Evolutionary conservation across 2,888 invertebrate species (phyloP), one percentile per base, ranked within the genome.

Genomic region (Drosophila neotestacea): DNA sequence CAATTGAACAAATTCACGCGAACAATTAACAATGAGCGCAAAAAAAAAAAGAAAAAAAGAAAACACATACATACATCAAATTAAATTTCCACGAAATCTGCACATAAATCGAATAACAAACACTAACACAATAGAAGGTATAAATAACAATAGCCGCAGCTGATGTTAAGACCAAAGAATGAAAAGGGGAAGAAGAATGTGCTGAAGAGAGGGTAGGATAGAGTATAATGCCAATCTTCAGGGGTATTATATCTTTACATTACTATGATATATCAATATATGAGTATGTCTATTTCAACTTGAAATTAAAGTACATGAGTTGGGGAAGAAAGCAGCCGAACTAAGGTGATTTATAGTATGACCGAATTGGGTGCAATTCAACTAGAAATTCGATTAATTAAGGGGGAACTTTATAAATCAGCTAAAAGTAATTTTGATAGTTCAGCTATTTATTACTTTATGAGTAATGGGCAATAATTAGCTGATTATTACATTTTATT

Each of bases 1-100:
- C 90, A 88, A 85, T 90, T 90, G 83, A 91, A 87, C 71, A 89
- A 91, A 80, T 90, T 91, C 90, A 89, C 85, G 88, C 81, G 86
- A 91, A 91, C 90, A 91, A 90, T 91, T 91, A 91, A 90, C 83
- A 90, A 88, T 76, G 59, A 62, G 61, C 65, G 59, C 64, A 75
- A 78, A 62, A 62, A 73, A 50, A 10, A 69, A 78, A 62, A 62
- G 71, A 50, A 10, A 69, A 71, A 61, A 44, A 59, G 65, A 63
- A 68, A 71, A 59, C 64, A 48, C 50, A 70, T 16, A 50, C 13
- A 65, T 44, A 50, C 60, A 70, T 77, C 59, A 77, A 77, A 76
- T 68, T 38, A 70, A 77, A 81, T 81, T 81, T 81, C 82, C 72
- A 79, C 74, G 82, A 82, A 80, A 80, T 80, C 82, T 72, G 72